These are phyloP conservation scores for Hemichromis elongatus DNA, from an alignment of 2,113 vertebrate genomes.

Conservation along the genomic window DNA sequence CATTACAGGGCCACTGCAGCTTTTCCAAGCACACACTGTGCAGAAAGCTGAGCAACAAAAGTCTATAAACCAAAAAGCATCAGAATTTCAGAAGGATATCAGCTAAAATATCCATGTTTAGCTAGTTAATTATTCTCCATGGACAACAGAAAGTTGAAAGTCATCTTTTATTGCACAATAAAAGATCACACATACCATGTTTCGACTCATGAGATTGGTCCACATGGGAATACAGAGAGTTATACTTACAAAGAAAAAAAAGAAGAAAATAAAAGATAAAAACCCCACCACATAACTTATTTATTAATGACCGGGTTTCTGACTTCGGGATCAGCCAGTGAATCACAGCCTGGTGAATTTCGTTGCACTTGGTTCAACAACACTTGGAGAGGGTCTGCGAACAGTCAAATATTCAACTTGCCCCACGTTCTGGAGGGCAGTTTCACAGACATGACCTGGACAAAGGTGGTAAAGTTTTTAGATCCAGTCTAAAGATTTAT, in stretches of 20 bases:
- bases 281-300: constrained; percentile 36
- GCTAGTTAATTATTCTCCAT: neutral
- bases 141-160: constrained; percentile 64
- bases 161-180: constrained; percentile 79
- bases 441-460: neutral
- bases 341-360: constrained; percentile 5
- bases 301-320: constrained; percentile 3
- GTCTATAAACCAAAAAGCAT: neutral
- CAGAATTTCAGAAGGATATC: neutral
- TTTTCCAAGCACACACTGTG: neutral
- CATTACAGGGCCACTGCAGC: neutral
- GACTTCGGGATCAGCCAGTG: constrained; percentile 6
- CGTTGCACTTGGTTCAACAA: constrained; percentile 37
- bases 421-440: neutral
- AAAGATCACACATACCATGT: constrained; percentile 75
- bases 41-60: neutral
- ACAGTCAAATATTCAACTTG: constrained; percentile 12
- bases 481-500: neutral
- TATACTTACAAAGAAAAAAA: constrained; percentile 57
- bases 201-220: constrained; percentile 71
- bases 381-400: neutral
- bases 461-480: neutral
- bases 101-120: neutral
- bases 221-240: constrained; percentile 71
- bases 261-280: constrained; percentile 22